These are phyloP conservation scores for Hypolimnas misippus DNA, from an alignment of 2,888 invertebrate species.

Conservation along the genomic window DNA sequence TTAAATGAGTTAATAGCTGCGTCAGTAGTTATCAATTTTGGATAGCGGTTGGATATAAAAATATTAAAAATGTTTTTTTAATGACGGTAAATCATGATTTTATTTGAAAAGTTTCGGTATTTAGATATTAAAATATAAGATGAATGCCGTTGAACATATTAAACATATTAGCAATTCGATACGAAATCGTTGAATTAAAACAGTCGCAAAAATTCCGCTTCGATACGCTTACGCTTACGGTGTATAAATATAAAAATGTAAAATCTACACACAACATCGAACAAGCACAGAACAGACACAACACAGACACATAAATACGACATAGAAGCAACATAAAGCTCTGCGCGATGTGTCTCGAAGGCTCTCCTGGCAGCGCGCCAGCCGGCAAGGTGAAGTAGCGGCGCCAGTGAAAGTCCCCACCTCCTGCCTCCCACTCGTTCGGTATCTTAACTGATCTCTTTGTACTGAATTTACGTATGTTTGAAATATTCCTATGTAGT, in stretches of 20 bases:
- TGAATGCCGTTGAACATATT: too few relatives aligned
- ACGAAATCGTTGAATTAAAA: too few relatives aligned
- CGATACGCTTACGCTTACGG: too few relatives aligned
- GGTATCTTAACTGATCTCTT: slow-evolving; percentile 21
- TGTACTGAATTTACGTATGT: neutral
- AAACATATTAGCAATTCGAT: too few relatives aligned
- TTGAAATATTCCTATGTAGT: neutral
- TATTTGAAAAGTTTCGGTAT: too few relatives aligned
- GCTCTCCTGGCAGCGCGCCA: slow-evolving; percentile 68
- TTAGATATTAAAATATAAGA: too few relatives aligned
- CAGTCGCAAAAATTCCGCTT: too few relatives aligned
- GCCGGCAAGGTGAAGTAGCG: slow-evolving; percentile 76
- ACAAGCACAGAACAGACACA: neutral
- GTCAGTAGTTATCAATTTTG: too few relatives aligned
- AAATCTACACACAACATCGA: slow-evolving; percentile 1
- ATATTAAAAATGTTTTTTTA: too few relatives aligned
- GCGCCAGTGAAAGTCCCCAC: slow-evolving; percentile 77
- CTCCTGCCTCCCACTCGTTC: slow-evolving; percentile 41
- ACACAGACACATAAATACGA: slow-evolving; percentile 29
- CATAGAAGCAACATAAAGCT: slow-evolving; percentile 35
- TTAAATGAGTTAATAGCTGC: too few relatives aligned
- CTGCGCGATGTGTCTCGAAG: slow-evolving; percentile 30
- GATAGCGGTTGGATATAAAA: too few relatives aligned
- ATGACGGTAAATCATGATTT: too few relatives aligned
- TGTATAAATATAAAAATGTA: neutral